Evolutionary conservation across 2,888 invertebrate species (phyloP), one percentile per base, ranked within the genome.

Genomic region (Lasioglossum oenotherae): DNA sequence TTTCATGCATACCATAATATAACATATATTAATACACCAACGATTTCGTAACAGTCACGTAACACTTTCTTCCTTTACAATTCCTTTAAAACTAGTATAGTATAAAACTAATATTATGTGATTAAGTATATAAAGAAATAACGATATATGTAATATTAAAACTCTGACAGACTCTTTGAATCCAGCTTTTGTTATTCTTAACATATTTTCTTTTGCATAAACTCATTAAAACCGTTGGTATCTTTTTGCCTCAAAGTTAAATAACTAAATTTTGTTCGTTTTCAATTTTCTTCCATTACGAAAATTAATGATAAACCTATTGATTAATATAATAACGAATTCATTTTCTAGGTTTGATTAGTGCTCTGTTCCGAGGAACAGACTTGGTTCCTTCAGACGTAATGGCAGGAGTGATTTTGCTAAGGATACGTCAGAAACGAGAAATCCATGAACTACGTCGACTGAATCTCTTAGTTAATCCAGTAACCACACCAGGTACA

Each of bases 341-440:
- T 35, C 10, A 3, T 16, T 80, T 60, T 94, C 74, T 96, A 96
- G 97, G 97, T 88, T 95, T 98, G 14, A 96, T 98, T 86, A 97
- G 97, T 92, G 97, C 97, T 4, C 96, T 98, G 86, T 98, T 98
- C 95, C 96, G 98, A 92, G 98, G 98, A 88, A 97, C 98, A 12
- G 98, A 99, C 95, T 95, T 98, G 67, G 98, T 99, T 0, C 98
- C 98, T 0, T 98, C 98, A 0, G 99, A 99, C 94, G 97, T 98
- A 27, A 97, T 98, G 81, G 98, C 98, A 19, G 99, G 98, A 19
- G 97, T 98, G 92, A 97, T 99, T 38, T 96, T 99, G n/a, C 96
- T 98, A 6, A 96, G 97, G 90, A 97, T 98, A 5, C 96, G 97
- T 80, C 97, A 97, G 93, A 98, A 97, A 93, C 95, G 97, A 23